These are phyloP conservation scores for Megamerina dolium DNA, from an alignment of 2,888 invertebrate species.

Conservation along the genomic window DNA sequence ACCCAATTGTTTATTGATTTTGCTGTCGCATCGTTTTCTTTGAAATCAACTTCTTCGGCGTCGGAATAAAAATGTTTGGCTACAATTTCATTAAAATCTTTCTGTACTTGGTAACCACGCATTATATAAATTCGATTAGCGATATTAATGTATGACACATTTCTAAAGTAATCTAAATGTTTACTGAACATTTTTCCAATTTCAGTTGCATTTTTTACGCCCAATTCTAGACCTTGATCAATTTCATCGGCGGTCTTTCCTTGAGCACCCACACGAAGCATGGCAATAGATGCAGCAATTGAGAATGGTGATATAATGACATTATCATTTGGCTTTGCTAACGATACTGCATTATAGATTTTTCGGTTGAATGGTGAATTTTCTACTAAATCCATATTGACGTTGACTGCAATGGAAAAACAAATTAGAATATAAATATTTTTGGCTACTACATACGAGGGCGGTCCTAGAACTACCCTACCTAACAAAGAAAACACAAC, in stretches of 20 bases:
- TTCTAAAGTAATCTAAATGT: conserved; percentile 24
- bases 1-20: conserved; percentile 75
- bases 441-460: too few relatives aligned
- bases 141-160: conserved; percentile 50
- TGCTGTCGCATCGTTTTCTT: conserved; percentile 50
- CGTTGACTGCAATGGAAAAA: too few relatives aligned
- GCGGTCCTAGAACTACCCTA: too few relatives aligned
- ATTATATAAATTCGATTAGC: conserved; percentile 71
- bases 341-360: conserved; percentile 22
- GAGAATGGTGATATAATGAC: conserved; percentile 71
- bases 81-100: conserved; percentile 55
- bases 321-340: conserved; percentile 54
- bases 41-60: conserved; percentile 61
- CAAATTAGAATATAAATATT: too few relatives aligned
- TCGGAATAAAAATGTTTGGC: conserved; percentile 59
- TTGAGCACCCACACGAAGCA: conserved; percentile 67
- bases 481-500: too few relatives aligned
- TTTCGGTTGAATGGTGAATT: too few relatives aligned
- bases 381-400: too few relatives aligned
- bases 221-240: conserved; percentile 52
- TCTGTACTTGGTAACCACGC: conserved; percentile 53
- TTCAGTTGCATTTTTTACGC: conserved; percentile 45
- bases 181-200: conserved; percentile 26
- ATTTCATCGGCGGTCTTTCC: conserved; percentile 59
- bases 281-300: conserved; percentile 63